Conservation (phyloP, 2,888 invertebrate genomes). For the Hartigia nigra region DNA sequence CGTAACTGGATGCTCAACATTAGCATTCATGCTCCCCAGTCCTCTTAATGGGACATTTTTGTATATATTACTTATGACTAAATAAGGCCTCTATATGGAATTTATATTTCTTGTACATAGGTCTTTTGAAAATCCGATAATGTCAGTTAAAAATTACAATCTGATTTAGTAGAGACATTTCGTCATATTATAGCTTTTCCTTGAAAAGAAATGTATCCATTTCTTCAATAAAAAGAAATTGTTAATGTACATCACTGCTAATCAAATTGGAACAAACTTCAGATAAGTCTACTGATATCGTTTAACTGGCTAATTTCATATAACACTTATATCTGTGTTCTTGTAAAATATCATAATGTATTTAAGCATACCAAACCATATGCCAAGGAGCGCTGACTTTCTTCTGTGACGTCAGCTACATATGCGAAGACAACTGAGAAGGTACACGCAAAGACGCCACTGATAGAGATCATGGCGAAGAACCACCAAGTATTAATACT, state of each 20-base stretch:
- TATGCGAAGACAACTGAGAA: slow-evolving; percentile 99
- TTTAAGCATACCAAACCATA: slow-evolving; percentile 84
- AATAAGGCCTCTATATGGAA: too few species aligned
- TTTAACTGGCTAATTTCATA: background rate
- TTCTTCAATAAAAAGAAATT: slow-evolving; percentile 7
- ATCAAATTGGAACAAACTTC: background rate
- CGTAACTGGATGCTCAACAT: too few species aligned
- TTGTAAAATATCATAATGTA: background rate
- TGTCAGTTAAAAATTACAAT: too few species aligned
- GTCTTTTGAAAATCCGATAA: too few species aligned
- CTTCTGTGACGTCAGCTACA: slow-evolving; percentile 98
- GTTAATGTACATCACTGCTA: background rate
- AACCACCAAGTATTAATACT: slow-evolving; percentile 99
- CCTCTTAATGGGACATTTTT: too few species aligned
- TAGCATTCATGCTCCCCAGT: too few species aligned
- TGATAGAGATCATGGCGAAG: slow-evolving; percentile 98
- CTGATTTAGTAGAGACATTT: too few species aligned
- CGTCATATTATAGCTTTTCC: too few species aligned
- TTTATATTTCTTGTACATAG: too few species aligned
- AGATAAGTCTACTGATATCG: background rate
- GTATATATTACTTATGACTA: too few species aligned
- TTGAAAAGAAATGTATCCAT: too few species aligned
- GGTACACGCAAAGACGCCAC: slow-evolving; percentile 98
- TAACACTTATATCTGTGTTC: background rate
- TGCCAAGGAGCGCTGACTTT: slow-evolving; percentile 93